A percentile compares a stretch with the other conserved stretches of the same genome.
phyloP scores from a whole-genome alignment of 2,113 vertebrate genomes.

The Pterocles burchelli region DNA sequence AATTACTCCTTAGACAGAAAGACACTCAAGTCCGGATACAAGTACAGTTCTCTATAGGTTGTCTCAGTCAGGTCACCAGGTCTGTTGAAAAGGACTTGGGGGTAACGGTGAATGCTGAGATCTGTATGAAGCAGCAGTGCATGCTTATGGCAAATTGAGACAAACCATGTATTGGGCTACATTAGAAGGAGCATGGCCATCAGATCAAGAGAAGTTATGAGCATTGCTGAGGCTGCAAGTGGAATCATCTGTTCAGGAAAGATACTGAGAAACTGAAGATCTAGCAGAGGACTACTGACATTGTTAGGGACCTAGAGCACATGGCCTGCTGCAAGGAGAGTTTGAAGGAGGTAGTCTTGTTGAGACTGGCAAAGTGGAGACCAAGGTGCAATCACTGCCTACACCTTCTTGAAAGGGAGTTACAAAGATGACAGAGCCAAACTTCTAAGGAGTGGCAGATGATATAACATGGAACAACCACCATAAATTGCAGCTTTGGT shows the following conservation, averaged over 20 bases:
- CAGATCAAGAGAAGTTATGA: not conserved
- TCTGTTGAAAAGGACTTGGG: not conserved
- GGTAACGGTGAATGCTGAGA: not conserved
- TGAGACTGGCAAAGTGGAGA: not conserved
- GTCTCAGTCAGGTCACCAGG: not conserved
- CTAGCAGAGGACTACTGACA: not conserved
- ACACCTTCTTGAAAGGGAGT: not conserved
- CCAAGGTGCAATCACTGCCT: not conserved
- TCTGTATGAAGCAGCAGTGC: not conserved
- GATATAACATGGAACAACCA: not conserved
- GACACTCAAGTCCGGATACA: not conserved
- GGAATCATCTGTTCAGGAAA: not conserved
- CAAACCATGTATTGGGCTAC: not conserved
- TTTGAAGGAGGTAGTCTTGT: not conserved
- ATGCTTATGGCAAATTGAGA: not conserved
- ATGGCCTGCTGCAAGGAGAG: not conserved
- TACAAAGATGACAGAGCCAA: not conserved
- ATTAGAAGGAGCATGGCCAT: not conserved
- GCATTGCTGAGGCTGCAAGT: not conserved
- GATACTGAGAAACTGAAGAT: not conserved
- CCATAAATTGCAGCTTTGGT: not conserved
- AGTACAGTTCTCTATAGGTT: not conserved
- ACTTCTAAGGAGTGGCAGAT: not conserved
- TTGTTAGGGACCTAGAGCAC: not conserved
- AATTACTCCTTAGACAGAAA: not conserved